Evolutionary conservation across 2,797 vertebrate genomes (phyloP).

Genomic region (Cossypha niveicapilla): DNA sequence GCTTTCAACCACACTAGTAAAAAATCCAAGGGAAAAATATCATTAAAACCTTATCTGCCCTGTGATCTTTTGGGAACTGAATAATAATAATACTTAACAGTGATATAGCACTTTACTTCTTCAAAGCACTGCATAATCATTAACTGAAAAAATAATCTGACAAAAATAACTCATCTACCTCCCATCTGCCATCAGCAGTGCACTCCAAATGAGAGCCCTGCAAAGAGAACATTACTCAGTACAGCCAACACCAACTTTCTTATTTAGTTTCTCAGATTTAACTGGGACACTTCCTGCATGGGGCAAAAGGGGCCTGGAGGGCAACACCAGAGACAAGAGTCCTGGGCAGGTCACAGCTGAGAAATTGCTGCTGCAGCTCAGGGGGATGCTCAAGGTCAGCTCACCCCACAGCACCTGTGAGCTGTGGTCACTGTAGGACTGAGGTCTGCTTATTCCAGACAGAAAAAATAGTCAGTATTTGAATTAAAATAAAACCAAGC

Average conservation of each 20-base stretch:
- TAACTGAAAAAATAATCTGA: conserved; percentile 13
- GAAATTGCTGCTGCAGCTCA: not conserved
- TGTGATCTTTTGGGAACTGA: not conserved
- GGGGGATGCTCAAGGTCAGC: not conserved
- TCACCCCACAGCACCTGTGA: fast-evolving
- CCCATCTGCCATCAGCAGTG: not conserved
- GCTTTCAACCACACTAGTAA: not conserved
- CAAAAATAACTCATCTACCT: not conserved
- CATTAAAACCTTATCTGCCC: not conserved
- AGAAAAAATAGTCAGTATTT: not conserved
- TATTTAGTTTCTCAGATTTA: not conserved
- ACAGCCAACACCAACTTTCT: not conserved
- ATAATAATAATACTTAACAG: not conserved
- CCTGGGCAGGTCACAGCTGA: not conserved
- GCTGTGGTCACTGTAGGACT: too few species aligned
- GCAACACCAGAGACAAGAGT: not conserved
- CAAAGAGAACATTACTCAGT: not conserved
- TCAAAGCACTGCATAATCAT: not conserved
- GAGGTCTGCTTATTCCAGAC: not conserved
- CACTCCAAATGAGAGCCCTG: not conserved
- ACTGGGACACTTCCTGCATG: not conserved
- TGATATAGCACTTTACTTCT: not conserved
- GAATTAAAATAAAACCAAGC: not conserved
- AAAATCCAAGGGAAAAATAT: not conserved
- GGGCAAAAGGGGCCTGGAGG: not conserved